Percentiles rank a stretch among this genome's conserved stretches.
Evolutionary conservation across 2,797 vertebrate genomes (phyloP).

Genomic region (Parauchenoglanis ngamensis): DNA sequence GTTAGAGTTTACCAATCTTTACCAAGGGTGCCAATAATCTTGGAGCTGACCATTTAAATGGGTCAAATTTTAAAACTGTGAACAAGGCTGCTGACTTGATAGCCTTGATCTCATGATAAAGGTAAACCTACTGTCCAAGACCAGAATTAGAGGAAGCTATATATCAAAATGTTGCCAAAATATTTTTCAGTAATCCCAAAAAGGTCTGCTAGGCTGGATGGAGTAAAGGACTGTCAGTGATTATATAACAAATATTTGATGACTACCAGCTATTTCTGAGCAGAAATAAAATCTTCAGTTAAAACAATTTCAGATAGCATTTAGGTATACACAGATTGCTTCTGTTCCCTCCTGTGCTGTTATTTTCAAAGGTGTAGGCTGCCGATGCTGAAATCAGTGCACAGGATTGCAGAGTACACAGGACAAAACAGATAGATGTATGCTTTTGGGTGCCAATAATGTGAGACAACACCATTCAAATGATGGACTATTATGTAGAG

Average conservation of each 20-base stretch:
- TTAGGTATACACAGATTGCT: not conserved
- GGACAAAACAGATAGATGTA: not conserved
- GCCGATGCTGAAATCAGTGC: not conserved
- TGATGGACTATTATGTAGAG: not conserved
- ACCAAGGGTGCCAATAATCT: not conserved
- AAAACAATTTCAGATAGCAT: not conserved
- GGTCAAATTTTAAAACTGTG: not conserved
- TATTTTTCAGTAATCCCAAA: not conserved
- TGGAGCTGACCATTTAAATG: not conserved
- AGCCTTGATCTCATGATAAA: not conserved
- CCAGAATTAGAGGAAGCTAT: not conserved
- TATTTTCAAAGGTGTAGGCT: not conserved
- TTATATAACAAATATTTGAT: not conserved
- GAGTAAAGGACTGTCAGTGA: not conserved
- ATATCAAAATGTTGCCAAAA: not conserved
- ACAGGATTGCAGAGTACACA: not conserved
- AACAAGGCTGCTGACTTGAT: not conserved
- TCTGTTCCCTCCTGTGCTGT: not conserved
- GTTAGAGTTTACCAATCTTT: not conserved
- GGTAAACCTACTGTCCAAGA: not conserved
- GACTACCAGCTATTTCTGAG: not conserved
- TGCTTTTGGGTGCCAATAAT: not conserved
- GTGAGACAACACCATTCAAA: not conserved
- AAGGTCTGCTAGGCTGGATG: not conserved
- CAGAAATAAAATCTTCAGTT: not conserved